phyloP scores from a whole-genome alignment of 1,140 invertebrate species.

The Monochamus saltuarius region DNA sequence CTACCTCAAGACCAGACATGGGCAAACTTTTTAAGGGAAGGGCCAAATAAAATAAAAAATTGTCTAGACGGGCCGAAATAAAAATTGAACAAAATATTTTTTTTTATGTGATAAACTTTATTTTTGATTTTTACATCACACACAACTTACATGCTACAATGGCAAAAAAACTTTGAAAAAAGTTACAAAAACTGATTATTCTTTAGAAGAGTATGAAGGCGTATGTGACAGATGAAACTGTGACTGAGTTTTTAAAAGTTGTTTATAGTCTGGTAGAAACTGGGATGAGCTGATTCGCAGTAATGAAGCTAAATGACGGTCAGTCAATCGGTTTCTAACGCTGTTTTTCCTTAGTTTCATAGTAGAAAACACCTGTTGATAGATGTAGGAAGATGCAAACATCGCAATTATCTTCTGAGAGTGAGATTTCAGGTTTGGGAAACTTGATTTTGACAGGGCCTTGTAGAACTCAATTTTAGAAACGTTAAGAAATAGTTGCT shows the following conservation, averaged over 20 bases:
- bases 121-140: constrained; percentile 4
- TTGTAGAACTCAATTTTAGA: constrained; percentile 9
- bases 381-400: constrained; percentile 9
- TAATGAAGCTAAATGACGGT: background rate
- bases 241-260: background rate
- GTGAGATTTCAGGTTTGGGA: constrained; percentile 7
- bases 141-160: background rate
- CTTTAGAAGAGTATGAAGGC: background rate
- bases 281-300: constrained; percentile 2
- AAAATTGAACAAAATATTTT: background rate
- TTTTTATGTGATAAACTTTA: constrained; percentile 4
- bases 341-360: constrained; percentile 6
- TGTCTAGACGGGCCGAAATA: too few relatives aligned
- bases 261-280: background rate
- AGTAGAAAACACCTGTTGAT: constrained; percentile 15
- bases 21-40: too few relatives aligned
- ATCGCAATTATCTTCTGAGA: constrained; percentile 1
- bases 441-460: constrained; percentile 10
- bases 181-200: background rate
- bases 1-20: too few relatives aligned
- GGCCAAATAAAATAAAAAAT: too few relatives aligned
- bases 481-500: constrained; percentile 10
- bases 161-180: too few relatives aligned
- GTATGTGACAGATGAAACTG: constrained; percentile 6
- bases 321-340: constrained; percentile 1